Evolutionary conservation across 2,113 vertebrate genomes (phyloP).

Genomic region (Psittacus erithacus): DNA sequence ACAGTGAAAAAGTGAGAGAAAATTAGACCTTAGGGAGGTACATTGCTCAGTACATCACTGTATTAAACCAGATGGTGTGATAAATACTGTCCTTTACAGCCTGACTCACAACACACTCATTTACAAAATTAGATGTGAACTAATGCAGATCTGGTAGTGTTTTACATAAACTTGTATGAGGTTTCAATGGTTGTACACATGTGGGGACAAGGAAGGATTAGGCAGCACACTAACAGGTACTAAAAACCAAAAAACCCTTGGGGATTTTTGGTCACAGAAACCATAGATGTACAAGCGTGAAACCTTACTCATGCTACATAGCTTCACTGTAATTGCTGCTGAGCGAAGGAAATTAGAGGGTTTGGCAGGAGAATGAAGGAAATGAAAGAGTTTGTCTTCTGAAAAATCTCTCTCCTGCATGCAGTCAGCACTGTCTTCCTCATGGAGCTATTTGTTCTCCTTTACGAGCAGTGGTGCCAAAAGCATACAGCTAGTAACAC

Average conservation of each 20-base stretch:
- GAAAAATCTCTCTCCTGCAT: background rate
- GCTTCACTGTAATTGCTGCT: conserved; percentile 1
- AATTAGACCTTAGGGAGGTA: background rate
- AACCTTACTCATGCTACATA: background rate
- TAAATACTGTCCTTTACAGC: conserved; percentile 2
- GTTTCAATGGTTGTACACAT: background rate
- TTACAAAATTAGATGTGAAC: background rate
- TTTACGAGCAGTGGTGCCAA: background rate
- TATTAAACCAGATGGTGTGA: conserved; percentile 8
- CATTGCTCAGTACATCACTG: background rate
- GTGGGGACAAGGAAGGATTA: background rate
- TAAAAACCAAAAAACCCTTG: background rate
- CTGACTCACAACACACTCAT: conserved; percentile 10
- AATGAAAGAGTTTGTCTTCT: conserved; percentile 1
- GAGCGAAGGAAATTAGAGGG: conserved; percentile 12
- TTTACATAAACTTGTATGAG: background rate
- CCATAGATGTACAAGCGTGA: background rate
- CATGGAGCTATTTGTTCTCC: background rate
- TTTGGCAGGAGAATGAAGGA: background rate
- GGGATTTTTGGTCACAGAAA: background rate
- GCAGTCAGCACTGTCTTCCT: background rate
- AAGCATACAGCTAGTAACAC: background rate
- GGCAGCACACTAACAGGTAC: background rate
- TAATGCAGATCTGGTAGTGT: background rate
- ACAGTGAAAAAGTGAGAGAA: background rate